Evolutionary conservation across 2,113 vertebrate species (phyloP).

Genomic region (Lagopus muta): DNA sequence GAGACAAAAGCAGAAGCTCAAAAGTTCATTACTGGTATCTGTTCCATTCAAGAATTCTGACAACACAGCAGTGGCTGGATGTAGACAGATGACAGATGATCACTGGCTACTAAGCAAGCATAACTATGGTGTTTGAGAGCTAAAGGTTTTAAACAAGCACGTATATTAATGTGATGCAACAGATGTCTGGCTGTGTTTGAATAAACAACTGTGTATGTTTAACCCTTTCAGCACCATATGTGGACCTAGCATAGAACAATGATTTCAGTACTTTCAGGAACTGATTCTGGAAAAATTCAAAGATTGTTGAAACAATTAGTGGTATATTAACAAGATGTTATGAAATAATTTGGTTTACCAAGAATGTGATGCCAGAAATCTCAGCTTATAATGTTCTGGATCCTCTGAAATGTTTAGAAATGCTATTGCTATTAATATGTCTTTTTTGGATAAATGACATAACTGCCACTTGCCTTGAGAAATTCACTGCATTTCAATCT

Average conservation of each 20-base stretch:
- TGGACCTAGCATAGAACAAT: no score
- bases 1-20: not conserved
- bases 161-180: not conserved
- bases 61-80: not conserved
- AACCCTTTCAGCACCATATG: not conserved
- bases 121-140: accelerated
- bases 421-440: not conserved
- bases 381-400: not conserved
- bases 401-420: not conserved
- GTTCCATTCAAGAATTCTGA: not conserved
- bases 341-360: not conserved
- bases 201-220: not conserved
- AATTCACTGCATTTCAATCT: not conserved
- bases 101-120: not conserved
- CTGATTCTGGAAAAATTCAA: not conserved
- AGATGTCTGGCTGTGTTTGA: not conserved
- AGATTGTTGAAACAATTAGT: not conserved
- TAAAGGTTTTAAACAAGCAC: accelerated
- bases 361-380: not conserved
- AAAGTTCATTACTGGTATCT: not conserved
- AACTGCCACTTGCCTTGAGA: not conserved
- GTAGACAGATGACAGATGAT: no score
- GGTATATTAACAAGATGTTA: not conserved
- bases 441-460: not conserved
- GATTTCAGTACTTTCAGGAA: not conserved